phyloP scores from a whole-genome alignment of 2,797 vertebrate genomes.

The Semotilus atromaculatus region DNA sequence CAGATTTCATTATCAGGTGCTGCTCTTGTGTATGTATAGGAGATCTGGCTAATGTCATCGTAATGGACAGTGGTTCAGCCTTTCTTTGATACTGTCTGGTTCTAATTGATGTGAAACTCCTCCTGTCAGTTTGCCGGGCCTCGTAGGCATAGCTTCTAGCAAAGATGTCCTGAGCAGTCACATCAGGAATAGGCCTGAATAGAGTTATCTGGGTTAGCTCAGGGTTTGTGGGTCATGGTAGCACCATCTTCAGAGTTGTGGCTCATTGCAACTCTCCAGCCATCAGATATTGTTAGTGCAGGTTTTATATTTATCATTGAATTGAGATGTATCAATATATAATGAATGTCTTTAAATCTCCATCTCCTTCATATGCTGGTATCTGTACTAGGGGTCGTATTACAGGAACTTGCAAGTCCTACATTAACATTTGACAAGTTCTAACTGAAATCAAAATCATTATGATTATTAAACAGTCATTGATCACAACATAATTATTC shows the following conservation, averaged over 20 bases:
- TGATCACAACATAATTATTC: background rate
- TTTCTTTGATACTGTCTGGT: background rate
- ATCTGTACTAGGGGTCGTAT: background rate
- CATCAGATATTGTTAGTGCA: background rate
- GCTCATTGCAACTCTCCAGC: background rate
- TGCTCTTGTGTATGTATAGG: background rate
- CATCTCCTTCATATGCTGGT: background rate
- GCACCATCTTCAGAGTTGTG: background rate
- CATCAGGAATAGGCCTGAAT: conserved; percentile 41
- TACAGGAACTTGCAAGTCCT: background rate
- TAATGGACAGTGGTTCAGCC: conserved; percentile 5
- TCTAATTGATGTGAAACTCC: conserved; percentile 30
- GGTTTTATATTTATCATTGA: background rate
- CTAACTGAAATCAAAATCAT: no score
- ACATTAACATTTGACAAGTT: background rate
- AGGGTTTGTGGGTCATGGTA: conserved; percentile 58
- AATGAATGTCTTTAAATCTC: background rate
- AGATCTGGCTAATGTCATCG: background rate
- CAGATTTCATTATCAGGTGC: conserved; percentile 9
- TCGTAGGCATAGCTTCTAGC: conserved; percentile 4
- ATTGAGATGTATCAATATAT: background rate
- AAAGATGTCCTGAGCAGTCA: conserved; percentile 37
- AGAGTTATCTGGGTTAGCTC: conserved; percentile 53
- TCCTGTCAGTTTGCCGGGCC: conserved; percentile 22
- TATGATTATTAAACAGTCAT: background rate